These are phyloP conservation scores for Athalia circularis DNA, from an alignment of 2,888 invertebrate species.

Conservation along the genomic window DNA sequence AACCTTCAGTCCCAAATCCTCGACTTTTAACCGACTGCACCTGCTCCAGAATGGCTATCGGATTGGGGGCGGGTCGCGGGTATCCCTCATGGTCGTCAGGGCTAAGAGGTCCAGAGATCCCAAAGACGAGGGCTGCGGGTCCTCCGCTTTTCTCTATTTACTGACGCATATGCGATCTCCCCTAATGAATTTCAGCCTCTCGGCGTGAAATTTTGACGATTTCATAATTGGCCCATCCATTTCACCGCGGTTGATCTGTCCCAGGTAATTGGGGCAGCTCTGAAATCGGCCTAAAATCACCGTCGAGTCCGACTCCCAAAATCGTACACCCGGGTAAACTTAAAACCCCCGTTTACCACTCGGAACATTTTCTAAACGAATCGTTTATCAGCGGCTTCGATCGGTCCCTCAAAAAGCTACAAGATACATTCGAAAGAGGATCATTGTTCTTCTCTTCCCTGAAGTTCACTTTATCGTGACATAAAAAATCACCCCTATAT, in stretches of 20 bases:
- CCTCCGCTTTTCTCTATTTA: constrained; percentile 33
- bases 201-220: constrained; percentile 68
- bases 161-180: constrained; percentile 52
- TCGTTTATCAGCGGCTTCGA: constrained; percentile 16
- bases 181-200: constrained; percentile 64
- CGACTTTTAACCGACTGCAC: constrained; percentile 26
- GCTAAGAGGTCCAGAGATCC: constrained; percentile 13
- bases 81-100: constrained; percentile 24
- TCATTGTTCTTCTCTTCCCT: too few species aligned
- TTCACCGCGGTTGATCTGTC: constrained; percentile 39
- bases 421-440: too few species aligned
- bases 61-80: constrained; percentile 33
- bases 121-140: not conserved
- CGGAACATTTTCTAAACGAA: constrained; percentile 28
- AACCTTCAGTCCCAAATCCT: not conserved
- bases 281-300: constrained; percentile 13
- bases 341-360: not conserved
- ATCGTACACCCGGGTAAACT: not conserved
- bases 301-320: not conserved
- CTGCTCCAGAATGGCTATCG: constrained; percentile 34
- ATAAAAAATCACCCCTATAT: too few species aligned
- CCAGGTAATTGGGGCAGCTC: constrained; percentile 29
- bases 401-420: not conserved
- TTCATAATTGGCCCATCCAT: constrained; percentile 68
- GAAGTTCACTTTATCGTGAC: too few species aligned